These are phyloP conservation scores for Musca domestica DNA, from an alignment of 1,140 invertebrate genomes.

Conservation along the genomic window DNA sequence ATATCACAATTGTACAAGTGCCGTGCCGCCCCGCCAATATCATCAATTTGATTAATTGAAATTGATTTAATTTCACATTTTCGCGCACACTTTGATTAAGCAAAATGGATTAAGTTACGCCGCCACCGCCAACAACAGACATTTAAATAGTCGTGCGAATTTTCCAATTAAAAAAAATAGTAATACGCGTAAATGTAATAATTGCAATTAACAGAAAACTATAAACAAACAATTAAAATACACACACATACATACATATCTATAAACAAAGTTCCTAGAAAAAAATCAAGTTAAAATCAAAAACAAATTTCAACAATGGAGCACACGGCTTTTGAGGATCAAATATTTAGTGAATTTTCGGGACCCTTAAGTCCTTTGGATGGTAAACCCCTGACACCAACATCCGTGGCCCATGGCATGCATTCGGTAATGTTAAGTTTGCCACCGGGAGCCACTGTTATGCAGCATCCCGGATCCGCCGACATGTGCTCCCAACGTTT, in stretches of 20 bases:
- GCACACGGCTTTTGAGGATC: constrained; percentile 71
- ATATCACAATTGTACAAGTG: not conserved
- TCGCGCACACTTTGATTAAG: constrained; percentile 35
- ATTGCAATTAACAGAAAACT: not conserved
- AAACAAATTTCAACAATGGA: constrained; percentile 59
- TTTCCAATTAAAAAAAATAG: not conserved
- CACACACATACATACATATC: too few relatives aligned
- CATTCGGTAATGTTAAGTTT: constrained; percentile 66
- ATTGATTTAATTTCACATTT: constrained; percentile 33
- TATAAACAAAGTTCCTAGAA: too few relatives aligned
- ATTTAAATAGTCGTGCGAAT: constrained; percentile 8
- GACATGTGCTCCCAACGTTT: constrained; percentile 45
- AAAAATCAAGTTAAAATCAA: too few relatives aligned
- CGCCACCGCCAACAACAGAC: not conserved
- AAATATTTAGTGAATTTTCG: constrained; percentile 70
- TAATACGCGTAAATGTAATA: too few relatives aligned
- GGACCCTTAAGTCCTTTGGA: constrained; percentile 48
- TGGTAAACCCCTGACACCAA: constrained; percentile 52
- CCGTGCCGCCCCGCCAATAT: constrained; percentile 10
- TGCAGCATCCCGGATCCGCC: constrained; percentile 40
- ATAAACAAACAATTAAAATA: not conserved
- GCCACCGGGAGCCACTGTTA: constrained; percentile 38
- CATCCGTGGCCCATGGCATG: constrained; percentile 36
- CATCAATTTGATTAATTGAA: constrained; percentile 35
- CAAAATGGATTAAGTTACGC: constrained; percentile 25